A percentile compares a stretch with the other conserved stretches of the same genome.
Conservation (phyloP, 2,888 invertebrate genomes). For the Omphaloscelis lunosa region DNA sequence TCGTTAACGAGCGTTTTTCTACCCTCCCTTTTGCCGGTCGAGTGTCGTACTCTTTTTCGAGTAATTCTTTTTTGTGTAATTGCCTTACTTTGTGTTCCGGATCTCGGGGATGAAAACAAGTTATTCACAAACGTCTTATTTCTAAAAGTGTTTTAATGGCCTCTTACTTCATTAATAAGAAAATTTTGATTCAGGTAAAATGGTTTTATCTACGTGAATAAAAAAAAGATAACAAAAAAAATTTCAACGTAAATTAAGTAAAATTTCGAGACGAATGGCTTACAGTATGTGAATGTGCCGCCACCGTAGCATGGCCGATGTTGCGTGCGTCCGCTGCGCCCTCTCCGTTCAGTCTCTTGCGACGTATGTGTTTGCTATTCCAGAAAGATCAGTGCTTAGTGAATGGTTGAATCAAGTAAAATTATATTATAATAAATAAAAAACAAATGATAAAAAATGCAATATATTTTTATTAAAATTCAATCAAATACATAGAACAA, state of each 20-base stretch:
- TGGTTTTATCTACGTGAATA: no score
- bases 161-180: neutral
- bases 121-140: neutral
- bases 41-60: conserved; percentile 54
- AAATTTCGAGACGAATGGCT: no score
- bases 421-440: no score
- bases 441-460: no score
- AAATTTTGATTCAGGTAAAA: neutral
- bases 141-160: neutral
- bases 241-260: no score
- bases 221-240: neutral
- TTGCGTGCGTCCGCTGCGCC: no score
- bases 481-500: no score
- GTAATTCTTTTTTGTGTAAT: conserved; percentile 58
- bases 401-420: no score
- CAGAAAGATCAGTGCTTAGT: no score
- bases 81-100: conserved; percentile 47
- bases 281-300: no score
- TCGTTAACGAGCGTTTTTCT: conserved; percentile 75
- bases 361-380: neutral
- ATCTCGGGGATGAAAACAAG: conserved; percentile 4
- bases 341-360: neutral
- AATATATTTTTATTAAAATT: no score
- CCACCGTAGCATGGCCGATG: no score
- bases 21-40: conserved; percentile 60